Base-by-base conservation (phyloP, 2,113 vertebrate genomes). In the Mormoops blainvillei region DNA sequence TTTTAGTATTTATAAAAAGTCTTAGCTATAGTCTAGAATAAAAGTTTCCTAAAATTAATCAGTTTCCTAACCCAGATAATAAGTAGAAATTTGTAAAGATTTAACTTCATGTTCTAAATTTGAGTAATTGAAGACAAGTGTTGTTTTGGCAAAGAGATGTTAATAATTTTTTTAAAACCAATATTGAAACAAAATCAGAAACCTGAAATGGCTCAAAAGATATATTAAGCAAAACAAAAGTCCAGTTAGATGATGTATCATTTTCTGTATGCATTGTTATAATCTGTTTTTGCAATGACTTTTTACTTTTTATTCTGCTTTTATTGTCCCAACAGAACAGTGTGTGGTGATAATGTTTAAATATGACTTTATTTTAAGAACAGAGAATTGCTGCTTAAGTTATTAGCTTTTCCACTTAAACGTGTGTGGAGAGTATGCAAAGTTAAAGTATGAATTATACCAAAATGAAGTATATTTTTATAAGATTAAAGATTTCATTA, bases 151-250 rank as follows among this genome's bases (percentile, higher is more conserved):
- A 84, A 92, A 90, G 87, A 71, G 36, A 14, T 73, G 7, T n/a
- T 84, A 68, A 54, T 4, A 45, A 43, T 85, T 92, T 89, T 70
- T 38, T 67, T 14, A 33, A 20, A 89, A 52, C 50, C 7, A 77
- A 36, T 92, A 78, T 84, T 88, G 87, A 86, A 81, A 89, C 73
- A 92, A 95, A 86, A 77, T 85, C 43, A 82, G 73, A 94, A 95
- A 85, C 50, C 43, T 84, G 67, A 92, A 82, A 65, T 70, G 43
- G 61, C 71, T 70, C 45, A 93, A 58, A 92, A 83, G 52, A 93
- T 58, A 6, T 73, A 43, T 71, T 90, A 77, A 77, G 70, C 22
- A 94, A 54, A 91, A 74, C 52, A 45, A 65, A 58, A 88, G 45
- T 31, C 36, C 8, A 56, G 1, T 92, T 78, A 87, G 22, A 58